Percentiles rank a stretch among this genome's conserved stretches.
Evolutionary conservation across 2,113 vertebrate genomes (phyloP).

Genomic region (Brienomyrus longianalis): DNA sequence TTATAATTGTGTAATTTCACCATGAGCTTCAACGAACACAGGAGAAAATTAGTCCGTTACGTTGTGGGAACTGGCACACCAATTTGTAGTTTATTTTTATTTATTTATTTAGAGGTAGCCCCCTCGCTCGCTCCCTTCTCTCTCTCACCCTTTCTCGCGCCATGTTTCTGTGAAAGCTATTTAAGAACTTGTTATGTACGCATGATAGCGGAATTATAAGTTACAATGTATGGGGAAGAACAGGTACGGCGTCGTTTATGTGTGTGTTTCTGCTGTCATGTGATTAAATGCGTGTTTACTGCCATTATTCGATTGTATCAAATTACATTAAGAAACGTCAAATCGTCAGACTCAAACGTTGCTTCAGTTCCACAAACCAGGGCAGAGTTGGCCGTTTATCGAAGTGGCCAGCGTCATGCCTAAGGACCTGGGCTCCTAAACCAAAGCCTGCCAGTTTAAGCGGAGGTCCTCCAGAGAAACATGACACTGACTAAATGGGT

Average conservation of each 20-base stretch:
- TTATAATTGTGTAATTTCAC: neutral
- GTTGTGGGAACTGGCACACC: neutral
- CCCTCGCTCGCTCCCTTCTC: neutral
- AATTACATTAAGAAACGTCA: neutral
- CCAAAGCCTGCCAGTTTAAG: neutral
- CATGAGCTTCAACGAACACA: neutral
- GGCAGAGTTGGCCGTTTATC: neutral
- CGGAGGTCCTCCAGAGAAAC: neutral
- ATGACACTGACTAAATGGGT: slow-evolving; percentile 1
- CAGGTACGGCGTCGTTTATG: neutral
- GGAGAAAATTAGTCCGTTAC: neutral
- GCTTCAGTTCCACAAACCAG: neutral
- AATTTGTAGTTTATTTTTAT: neutral
- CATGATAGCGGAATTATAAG: neutral
- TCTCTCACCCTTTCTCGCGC: neutral
- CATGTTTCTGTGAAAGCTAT: neutral
- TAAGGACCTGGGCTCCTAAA: neutral
- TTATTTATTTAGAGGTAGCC: neutral
- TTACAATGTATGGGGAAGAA: neutral
- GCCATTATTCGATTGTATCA: no score
- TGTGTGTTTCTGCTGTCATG: neutral
- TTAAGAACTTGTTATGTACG: neutral
- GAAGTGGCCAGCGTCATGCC: neutral
- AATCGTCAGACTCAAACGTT: neutral
- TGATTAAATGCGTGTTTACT: neutral